Base-by-base conservation (phyloP, 2,797 vertebrate species). In the Xerus rutilus region DNA sequence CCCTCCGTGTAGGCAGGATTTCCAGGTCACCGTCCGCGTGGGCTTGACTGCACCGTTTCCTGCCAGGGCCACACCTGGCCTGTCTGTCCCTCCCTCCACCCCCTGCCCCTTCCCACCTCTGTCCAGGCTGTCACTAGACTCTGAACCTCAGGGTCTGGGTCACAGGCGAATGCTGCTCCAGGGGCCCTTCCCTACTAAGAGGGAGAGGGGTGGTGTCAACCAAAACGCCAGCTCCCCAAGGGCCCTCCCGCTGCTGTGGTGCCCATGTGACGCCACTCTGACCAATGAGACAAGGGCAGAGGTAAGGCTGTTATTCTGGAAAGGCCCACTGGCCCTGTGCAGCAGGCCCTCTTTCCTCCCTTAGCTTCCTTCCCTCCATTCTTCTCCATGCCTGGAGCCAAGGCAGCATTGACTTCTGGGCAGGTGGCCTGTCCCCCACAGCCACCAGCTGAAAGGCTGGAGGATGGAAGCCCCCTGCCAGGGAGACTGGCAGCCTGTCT, bases 121-220 rank as follows among this genome's bases (percentile, higher is more conserved):
- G 0, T 4, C 39, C 21, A 5, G 15, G 84, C 11, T 28, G 32
- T 7, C 3, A 8, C 17, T 59, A 11, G 45, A 12, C 23, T n/a
- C 59, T 18, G 14, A 4, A 17, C 4, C 65, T 5, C 43, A 5
- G 57, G 10, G 2, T 17, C 47, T 32, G 32, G 13, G 30, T 59
- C 9, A 18, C 4, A 1, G 65, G 7, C 0, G 0, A 9, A 2
- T 0, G 1, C 17, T 32, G 28, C 35, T 10, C n/a, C 52, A 18
- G 14, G 25, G 17, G 62, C 3, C 47, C 77, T 35, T 54, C 59
- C 59, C 45, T 10, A 20, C 0, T 23, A 0, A 64, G 62, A 13
- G 72, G 49, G 76, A 8, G 30, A 39, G 4, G 32, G 59, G 28
- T 54, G 0, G 6, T 5, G 18, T 17, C 45, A 23, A 5, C 17